A percentile compares a stretch with the other conserved stretches of the same genome.
phyloP scores from a whole-genome alignment of 2,797 vertebrate genomes.

The Halcyon badia region DNA sequence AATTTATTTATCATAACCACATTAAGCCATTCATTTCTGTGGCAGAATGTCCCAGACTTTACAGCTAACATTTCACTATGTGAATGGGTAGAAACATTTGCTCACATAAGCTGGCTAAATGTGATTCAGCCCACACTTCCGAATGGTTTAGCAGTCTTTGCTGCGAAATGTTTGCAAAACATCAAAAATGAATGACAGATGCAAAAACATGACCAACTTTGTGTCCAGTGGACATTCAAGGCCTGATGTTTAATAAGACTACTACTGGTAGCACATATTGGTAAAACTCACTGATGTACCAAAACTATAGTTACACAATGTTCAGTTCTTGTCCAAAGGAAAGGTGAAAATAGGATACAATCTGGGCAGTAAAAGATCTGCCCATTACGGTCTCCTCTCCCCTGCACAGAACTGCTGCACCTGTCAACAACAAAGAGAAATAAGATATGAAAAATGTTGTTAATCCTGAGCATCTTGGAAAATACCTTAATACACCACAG shows the following conservation, averaged over 20 bases:
- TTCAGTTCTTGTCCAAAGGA: background rate
- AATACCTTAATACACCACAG: background rate
- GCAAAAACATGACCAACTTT: background rate
- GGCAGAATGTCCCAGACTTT: background rate
- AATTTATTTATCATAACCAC: conserved; percentile 35
- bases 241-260: background rate
- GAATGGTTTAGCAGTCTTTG: background rate
- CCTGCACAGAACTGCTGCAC: background rate
- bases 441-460: background rate
- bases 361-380: background rate
- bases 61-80: background rate
- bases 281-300: background rate
- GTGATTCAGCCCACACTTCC: conserved; percentile 52
- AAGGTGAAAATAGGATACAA: background rate
- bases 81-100: conserved; percentile 34
- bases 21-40: background rate
- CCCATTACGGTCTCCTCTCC: accelerated
- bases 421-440: background rate
- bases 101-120: conserved; percentile 45
- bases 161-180: conserved; percentile 29
- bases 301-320: background rate
- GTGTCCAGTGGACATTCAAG: background rate
- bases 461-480: background rate
- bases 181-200: background rate
- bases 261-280: background rate